Evolutionary conservation across 1,140 invertebrate genomes (phyloP).

Genomic region (Bursaphelenchus mucronatus): DNA sequence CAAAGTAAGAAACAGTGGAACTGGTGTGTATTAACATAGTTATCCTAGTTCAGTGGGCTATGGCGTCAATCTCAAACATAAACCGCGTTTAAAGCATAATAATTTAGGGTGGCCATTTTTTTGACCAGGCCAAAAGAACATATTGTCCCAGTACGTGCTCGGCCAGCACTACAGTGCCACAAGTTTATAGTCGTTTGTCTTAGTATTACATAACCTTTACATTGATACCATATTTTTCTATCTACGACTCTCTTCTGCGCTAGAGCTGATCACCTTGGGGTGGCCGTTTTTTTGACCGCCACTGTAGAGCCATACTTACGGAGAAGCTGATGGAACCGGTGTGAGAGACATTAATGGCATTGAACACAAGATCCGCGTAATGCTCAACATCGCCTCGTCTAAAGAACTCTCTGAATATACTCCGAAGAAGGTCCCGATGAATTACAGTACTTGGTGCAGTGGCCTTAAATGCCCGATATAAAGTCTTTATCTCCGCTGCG

Average conservation of each 20-base stretch:
- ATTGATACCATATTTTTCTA: no score
- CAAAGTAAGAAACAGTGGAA: no score
- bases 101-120: no score
- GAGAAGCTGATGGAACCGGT: constrained; percentile 32
- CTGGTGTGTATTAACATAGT: no score
- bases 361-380: constrained; percentile 34
- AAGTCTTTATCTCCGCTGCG: constrained; percentile 25
- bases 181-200: no score
- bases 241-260: constrained; percentile 5
- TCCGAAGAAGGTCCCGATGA: constrained; percentile 25
- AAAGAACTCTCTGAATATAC: constrained; percentile 27
- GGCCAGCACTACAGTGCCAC: no score
- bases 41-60: no score
- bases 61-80: no score
- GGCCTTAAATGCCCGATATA: constrained; percentile 33
- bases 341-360: constrained; percentile 23
- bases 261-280: no score
- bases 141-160: no score
- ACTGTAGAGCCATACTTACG: constrained; percentile 5
- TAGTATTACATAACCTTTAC: no score
- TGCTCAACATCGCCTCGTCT: constrained; percentile 26
- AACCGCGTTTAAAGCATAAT: background rate
- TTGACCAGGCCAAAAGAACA: no score
- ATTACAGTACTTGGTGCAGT: constrained; percentile 24
- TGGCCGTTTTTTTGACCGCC: background rate